Evolutionary conservation across 2,113 vertebrate genomes (phyloP), one percentile per base, ranked within the genome.

Genomic region (Malurus melanocephalus): DNA sequence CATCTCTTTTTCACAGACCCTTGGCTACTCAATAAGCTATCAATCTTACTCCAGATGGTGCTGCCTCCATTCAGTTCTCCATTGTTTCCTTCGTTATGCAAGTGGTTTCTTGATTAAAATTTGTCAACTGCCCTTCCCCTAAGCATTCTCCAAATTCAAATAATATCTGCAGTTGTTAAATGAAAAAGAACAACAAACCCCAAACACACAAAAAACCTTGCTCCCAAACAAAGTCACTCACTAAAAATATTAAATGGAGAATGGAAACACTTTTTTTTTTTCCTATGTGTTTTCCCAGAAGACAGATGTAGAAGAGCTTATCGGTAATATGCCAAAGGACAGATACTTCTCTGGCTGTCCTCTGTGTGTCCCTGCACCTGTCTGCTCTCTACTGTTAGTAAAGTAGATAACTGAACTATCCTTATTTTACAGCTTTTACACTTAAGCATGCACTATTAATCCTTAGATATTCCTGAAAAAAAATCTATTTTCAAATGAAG

Each of bases 1-100:
- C 67, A 75, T 62, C 24, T 73, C 43, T 84, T 68, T 84, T 76
- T 83, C 88, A 91, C 55, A 93, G 85, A 81, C 43, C 65, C 19
- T 57, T 69, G 43, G 62, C 69, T 93, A 82, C 71, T 62, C 88
- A 78, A 74, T 76, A 85, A 75, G 11, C 46, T 62, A 92, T 93
- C 80, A 89, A 26, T 88, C 69, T 76, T 91, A 43, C 59, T 93
- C 73, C 94, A 94, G 88, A 92, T 84, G 83, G 66, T 80, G 62
- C 73, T 93, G 86, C 51, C 48, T 95, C 51, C 55, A 89, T 93
- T 80, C 73, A 59, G 73, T 92, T 92, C 55, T 95, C 74, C 69
- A 89, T 91, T 90, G 77, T 86, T 83, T 76, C 71, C 19, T 84
- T 93, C 0, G 0, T 90, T 94, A 87, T 88, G 80, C 80, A 84